Percentiles rank a stretch among this genome's conserved stretches.
These are phyloP conservation scores for Ahaetulla prasina DNA, from an alignment of 2,113 vertebrate species.

Conservation along the genomic window DNA sequence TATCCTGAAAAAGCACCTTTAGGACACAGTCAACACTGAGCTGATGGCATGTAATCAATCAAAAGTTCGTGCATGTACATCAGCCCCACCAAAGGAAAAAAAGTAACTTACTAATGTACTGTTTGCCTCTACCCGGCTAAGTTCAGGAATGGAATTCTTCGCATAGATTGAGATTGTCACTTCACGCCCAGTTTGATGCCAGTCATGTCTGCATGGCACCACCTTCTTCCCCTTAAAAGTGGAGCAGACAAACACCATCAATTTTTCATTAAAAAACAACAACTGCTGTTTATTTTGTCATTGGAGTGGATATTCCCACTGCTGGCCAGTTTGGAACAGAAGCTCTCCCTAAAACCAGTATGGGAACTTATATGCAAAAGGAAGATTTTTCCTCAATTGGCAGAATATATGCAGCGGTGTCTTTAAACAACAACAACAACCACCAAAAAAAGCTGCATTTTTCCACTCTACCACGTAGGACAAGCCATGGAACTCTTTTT, in stretches of 20 bases:
- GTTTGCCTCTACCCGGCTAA: constrained; percentile 89
- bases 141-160: constrained; percentile 88
- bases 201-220: constrained; percentile 92
- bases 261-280: not conserved
- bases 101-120: constrained; percentile 82
- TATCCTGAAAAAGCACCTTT: no score
- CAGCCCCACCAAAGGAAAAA: not conserved
- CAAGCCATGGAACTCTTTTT: not conserved
- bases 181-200: constrained; percentile 94
- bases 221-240: constrained; percentile 81
- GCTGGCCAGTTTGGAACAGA: not conserved
- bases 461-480: not conserved
- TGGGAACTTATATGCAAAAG: not conserved
- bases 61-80: not conserved
- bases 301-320: not conserved
- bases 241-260: not conserved
- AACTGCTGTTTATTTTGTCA: not conserved
- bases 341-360: not conserved
- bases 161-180: constrained; percentile 96
- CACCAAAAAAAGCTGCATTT: no score
- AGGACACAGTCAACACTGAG: not conserved
- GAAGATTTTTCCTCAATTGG: no score
- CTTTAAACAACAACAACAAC: not conserved
- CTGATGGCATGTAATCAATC: not conserved
- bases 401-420: not conserved